Conservation (phyloP, 1,140 invertebrate genomes). For the Rhagoletis zephyria region DNA sequence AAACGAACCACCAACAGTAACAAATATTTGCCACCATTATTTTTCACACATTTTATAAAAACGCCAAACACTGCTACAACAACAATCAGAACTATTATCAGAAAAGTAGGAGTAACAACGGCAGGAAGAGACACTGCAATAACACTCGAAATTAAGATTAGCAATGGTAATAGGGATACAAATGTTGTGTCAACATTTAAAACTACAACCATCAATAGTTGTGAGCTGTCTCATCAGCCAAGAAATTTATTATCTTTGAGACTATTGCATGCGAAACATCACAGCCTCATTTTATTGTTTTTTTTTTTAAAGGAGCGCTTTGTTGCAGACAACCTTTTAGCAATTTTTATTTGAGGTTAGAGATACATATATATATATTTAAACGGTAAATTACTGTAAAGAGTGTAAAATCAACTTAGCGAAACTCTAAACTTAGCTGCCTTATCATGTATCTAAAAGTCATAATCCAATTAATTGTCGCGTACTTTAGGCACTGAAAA, state of each 20-base stretch:
- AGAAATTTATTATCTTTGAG: background rate
- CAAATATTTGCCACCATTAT: constrained; percentile 27
- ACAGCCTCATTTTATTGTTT: background rate
- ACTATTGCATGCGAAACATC: background rate
- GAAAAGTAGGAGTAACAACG: background rate
- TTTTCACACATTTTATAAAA: background rate
- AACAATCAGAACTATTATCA: constrained; percentile 9
- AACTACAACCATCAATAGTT: no score
- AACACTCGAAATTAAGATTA: constrained; percentile 6
- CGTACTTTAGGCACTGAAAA: no score
- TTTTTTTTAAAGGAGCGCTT: background rate
- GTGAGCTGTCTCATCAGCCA: no score
- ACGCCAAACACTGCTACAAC: background rate
- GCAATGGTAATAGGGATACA: background rate
- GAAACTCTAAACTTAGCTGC: no score
- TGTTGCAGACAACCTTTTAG: no score
- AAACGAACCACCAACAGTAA: constrained; percentile 41
- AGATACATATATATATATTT: no score
- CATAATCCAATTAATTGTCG: no score
- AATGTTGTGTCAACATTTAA: background rate
- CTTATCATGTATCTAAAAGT: no score
- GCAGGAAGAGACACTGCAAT: constrained; percentile 28
- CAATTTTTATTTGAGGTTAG: no score
- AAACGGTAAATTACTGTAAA: no score
- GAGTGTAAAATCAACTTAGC: no score